Evolutionary conservation across 2,797 vertebrate species (phyloP).

Genomic region (Coreius guichenoti): DNA sequence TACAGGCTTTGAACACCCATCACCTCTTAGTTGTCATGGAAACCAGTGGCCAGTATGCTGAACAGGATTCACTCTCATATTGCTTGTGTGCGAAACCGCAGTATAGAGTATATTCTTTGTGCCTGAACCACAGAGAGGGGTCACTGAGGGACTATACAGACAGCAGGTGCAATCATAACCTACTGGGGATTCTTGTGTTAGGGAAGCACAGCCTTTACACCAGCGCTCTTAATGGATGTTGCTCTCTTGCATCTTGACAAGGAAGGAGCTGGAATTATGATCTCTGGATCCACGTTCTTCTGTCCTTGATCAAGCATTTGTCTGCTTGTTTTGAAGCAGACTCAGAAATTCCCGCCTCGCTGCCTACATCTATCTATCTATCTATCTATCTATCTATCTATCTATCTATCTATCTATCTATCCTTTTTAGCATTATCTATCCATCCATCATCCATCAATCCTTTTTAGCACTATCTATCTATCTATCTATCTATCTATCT

Average conservation of each 20-base stretch:
- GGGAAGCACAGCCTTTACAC: background rate
- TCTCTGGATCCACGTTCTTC: background rate
- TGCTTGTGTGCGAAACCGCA: slow-evolving; percentile 4
- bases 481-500: background rate
- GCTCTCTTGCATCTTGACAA: background rate
- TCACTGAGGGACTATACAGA: slow-evolving; percentile 25
- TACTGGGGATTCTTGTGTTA: background rate
- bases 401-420: background rate
- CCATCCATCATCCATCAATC: background rate
- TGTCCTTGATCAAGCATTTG: slow-evolving; percentile 31
- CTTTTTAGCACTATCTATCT: background rate
- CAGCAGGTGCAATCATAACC: slow-evolving; percentile 28
- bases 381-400: background rate
- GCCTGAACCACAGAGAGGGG: slow-evolving; percentile 19
- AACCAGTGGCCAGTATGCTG: slow-evolving; percentile 51
- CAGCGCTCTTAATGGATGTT: background rate
- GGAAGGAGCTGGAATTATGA: slow-evolving; percentile 6
- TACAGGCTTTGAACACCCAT: slow-evolving; percentile 27
- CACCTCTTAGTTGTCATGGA: slow-evolving; percentile 64
- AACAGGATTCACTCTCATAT: slow-evolving; percentile 34
- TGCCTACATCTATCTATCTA: background rate
- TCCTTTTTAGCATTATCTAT: no score
- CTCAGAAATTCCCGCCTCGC: no score
- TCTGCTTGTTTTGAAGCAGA: no score
- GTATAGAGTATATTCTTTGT: slow-evolving; percentile 12